phyloP scores from a whole-genome alignment of 64 coral and sea anemone species.

The Orbicella faveolata region DNA sequence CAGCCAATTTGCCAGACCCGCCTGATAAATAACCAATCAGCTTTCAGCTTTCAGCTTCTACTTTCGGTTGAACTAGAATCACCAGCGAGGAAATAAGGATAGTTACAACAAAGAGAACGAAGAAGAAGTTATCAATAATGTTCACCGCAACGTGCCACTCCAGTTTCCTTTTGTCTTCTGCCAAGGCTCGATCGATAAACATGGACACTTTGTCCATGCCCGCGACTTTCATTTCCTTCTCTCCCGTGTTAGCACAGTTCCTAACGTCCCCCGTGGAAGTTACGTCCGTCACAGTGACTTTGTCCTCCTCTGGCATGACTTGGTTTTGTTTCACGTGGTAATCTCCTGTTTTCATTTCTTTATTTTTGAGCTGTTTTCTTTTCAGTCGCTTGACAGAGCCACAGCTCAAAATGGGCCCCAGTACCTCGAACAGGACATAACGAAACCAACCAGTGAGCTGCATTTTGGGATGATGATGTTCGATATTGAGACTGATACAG shows the following conservation, averaged over 20 bases:
- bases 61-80: conserved; percentile 16
- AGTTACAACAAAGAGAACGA: conserved; percentile 53
- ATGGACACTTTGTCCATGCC: conserved; percentile 49
- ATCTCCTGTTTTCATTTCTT: not conserved
- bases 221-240: conserved; percentile 22
- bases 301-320: not conserved
- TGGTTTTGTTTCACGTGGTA: conserved; percentile 29
- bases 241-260: not conserved
- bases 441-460: conserved; percentile 47
- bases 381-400: not conserved
- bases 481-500: conserved; percentile 38
- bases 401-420: conserved; percentile 32
- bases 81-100: conserved; percentile 61
- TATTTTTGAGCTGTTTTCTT: not conserved
- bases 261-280: not conserved
- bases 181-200: conserved; percentile 30
- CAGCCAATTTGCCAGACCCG: not conserved
- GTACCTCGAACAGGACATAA: conserved; percentile 43
- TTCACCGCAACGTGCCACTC: conserved; percentile 75
- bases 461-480: conserved; percentile 58
- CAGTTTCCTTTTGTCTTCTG: conserved; percentile 31
- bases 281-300: not conserved
- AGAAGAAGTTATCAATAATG: conserved; percentile 74
- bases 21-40: not conserved
- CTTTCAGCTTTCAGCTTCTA: not conserved